Evolutionary conservation across 2,797 vertebrate species (phyloP).

Genomic region (Spheniscus humboldti): DNA sequence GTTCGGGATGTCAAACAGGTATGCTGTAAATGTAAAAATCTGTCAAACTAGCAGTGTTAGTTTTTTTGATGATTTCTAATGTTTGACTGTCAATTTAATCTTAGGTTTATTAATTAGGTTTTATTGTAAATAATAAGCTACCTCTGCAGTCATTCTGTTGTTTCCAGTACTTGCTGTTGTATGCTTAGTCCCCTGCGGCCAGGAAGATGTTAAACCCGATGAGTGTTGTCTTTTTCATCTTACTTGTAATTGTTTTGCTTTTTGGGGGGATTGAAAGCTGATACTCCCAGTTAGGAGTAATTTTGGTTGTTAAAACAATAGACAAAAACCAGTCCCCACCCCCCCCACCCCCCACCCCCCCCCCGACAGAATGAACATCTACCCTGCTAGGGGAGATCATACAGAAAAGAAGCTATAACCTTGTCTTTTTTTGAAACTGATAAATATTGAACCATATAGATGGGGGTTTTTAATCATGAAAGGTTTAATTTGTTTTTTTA

Average conservation of each 20-base stretch:
- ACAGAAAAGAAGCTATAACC: neutral
- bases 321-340: fast-evolving
- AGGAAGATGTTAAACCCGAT: neutral
- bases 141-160: neutral
- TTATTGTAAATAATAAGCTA: neutral
- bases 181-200: neutral
- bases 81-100: neutral
- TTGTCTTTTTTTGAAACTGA: neutral
- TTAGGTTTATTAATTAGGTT: neutral
- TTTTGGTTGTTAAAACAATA: neutral
- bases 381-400: neutral
- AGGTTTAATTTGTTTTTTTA: neutral
- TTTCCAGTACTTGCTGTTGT: neutral
- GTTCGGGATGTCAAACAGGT: slow-evolving; percentile 98
- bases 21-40: neutral
- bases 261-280: neutral
- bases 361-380: neutral
- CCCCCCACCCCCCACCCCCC: no score
- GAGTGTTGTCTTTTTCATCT: neutral
- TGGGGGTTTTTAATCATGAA: neutral
- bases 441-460: neutral
- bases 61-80: neutral
- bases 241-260: neutral
- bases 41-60: neutral
- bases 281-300: neutral